Evolutionary conservation across 2,797 vertebrate species (phyloP).

Genomic region (Oryzias dopingdopingensis): DNA sequence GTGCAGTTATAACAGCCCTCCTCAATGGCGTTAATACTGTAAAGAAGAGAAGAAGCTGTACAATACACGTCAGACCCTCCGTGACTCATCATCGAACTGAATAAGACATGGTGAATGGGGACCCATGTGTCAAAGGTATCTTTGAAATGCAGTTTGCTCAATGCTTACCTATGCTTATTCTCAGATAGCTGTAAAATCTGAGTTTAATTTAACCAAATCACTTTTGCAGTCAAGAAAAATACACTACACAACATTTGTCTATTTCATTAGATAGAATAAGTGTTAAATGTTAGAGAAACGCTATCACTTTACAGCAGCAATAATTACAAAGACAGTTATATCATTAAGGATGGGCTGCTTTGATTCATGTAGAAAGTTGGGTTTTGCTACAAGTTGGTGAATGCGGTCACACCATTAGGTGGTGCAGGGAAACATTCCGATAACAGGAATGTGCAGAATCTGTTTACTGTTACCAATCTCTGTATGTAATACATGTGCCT

Average conservation of each 20-base stretch:
- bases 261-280: slow-evolving; percentile 3
- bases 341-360: slow-evolving; percentile 20
- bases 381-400: slow-evolving; percentile 17
- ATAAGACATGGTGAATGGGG: slow-evolving; percentile 61
- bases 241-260: not conserved
- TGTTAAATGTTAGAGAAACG: slow-evolving; percentile 9
- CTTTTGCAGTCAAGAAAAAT: not conserved
- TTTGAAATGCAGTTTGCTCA: slow-evolving; percentile 16
- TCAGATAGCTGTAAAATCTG: slow-evolving; percentile 3
- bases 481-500: slow-evolving; percentile 4
- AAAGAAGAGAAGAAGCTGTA: slow-evolving; percentile 47
- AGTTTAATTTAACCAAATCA: slow-evolving; percentile 1
- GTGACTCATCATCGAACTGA: slow-evolving; percentile 41
- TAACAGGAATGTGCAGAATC: slow-evolving; percentile 50
- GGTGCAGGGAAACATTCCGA: slow-evolving; percentile 23
- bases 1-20: slow-evolving; percentile 42
- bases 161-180: slow-evolving; percentile 4
- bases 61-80: slow-evolving; percentile 47
- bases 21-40: slow-evolving; percentile 51
- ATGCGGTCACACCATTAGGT: slow-evolving; percentile 29
- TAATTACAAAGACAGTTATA: slow-evolving; percentile 16
- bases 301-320: not conserved
- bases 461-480: slow-evolving; percentile 45
- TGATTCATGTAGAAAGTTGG: slow-evolving; percentile 5
- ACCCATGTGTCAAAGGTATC: slow-evolving; percentile 58